Evolutionary conservation across 2,888 invertebrate genomes (phyloP).

Genomic region (Eristalis tenax): DNA sequence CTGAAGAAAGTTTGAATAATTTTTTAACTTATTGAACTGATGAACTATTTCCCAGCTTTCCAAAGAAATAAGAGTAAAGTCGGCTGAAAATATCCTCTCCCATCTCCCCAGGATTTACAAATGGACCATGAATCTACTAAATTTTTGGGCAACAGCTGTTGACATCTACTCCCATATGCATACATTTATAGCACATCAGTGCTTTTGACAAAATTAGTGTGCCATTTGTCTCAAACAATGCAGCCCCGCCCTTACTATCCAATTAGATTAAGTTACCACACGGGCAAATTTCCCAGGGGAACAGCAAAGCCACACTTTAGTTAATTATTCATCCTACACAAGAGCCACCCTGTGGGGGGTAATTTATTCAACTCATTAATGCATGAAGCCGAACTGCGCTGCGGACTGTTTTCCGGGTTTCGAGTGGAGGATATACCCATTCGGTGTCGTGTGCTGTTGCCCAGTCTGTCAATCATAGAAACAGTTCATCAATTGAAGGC

Average conservation of each 20-base stretch:
- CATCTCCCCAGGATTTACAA: too few relatives aligned
- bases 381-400: background rate
- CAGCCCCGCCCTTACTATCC: background rate
- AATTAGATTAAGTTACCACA: background rate
- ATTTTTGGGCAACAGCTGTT: too few relatives aligned
- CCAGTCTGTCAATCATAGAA: conserved; percentile 38
- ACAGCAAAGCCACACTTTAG: background rate
- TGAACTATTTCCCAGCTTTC: too few relatives aligned
- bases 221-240: background rate
- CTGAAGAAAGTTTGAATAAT: too few relatives aligned
- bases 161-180: background rate
- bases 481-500: conserved; percentile 29
- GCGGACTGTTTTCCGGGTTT: background rate
- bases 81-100: too few relatives aligned
- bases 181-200: background rate
- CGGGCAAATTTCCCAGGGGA: background rate
- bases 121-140: too few relatives aligned
- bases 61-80: too few relatives aligned
- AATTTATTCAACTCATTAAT: background rate
- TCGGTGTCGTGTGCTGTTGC: background rate
- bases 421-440: background rate
- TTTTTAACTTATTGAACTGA: too few relatives aligned
- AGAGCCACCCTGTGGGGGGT: background rate
- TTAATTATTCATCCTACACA: conserved; percentile 15
- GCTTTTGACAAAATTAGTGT: too few relatives aligned